Evolutionary conservation across 2,113 vertebrate genomes (phyloP), one percentile per base, ranked within the genome.

Genomic region (Danionella cerebrum): DNA sequence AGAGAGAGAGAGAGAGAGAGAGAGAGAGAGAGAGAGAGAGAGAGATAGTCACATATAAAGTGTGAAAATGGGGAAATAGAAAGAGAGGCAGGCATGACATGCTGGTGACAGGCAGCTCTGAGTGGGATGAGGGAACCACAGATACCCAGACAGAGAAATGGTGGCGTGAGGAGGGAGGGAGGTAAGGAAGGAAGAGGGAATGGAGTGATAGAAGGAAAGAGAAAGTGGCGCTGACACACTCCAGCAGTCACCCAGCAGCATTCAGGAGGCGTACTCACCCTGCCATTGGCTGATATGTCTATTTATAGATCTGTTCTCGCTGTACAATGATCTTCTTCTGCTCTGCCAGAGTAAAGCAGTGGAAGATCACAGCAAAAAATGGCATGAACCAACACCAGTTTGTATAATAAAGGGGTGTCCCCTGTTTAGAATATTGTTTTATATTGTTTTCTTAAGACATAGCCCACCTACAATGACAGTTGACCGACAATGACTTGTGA

Each of bases 241-340:
- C 1, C 47, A 60, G 68, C 53, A 63, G 72, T 55, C 74, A 74
- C 65, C 71, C 71, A 67, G 69, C 80, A 76, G 74, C 66, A 78
- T 77, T 77, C 73, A 76, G 58, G 74, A 65, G 73, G 74, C 78
- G 78, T 74, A 81, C 84, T 77, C 82, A 80, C 77, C 82, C 80
- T 78, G 80, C 84, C 82, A 85, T 86, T 85, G 83, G 82, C 76
- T 77, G 74, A 82, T 57, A n/a, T 78, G 76, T 82, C 81, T 86
- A 84, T 86, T 85, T 84, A 85, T 88, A 87, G 84, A 77, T 27
- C 18, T 78, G 80, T 71, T 78, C 73, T 78, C 70, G 74, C 78
- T 80, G 29, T 44, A 76, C 74, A 79, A 58, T 27, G 65, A 70
- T 78, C 79, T 76, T 73, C 76, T 69, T 50, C 29, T 33, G 29